Evolutionary conservation across 2,113 vertebrate genomes (phyloP), one percentile per base, ranked within the genome.

Genomic region (Castor canadensis): DNA sequence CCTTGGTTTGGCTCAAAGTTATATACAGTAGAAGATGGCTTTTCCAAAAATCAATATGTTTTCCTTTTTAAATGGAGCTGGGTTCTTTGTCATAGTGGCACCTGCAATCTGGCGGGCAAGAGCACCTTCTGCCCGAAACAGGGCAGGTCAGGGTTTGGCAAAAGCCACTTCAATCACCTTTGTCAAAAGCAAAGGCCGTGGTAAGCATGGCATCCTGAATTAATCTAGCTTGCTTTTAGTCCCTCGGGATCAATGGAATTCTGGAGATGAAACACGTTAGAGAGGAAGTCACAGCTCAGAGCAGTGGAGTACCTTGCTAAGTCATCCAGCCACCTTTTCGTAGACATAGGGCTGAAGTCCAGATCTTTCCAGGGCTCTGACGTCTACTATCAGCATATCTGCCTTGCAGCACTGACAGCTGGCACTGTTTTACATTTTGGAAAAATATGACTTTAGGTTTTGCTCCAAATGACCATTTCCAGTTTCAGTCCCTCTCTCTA

Each of bases 1-100:
- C 95, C 73, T 84, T 96, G 43, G 58, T 97, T 98, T 96, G 95
- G 76, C 96, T 97, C 95, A 92, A 96, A 95, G 90, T 96, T 97
- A 45, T 88, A 97, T 97, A 97, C 82, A 66, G 91, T 94, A 92
- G 26, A 97, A 97, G 86, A 97, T 64, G 89, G 93, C 94, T 96
- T 77, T 76, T 94, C 83, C 52, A 73, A 93, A 90, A 87, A 97
- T 97, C 97, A 98, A 97, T 98, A 97, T 69, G 60, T 87, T 97
- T 97, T 95, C 49, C 40, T 84, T 56, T 96, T 3, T 4, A 90
- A 96, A 85, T 9, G 19, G 45, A 90, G 54, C 32, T 56, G 43
- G 0, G 15, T 49, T 90, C 85, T 85, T 54, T 81, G n/a, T 91
- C 93, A 67, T 9, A 43, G 76, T 9, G 81, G 26, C 60, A 67